Percentiles rank a stretch among this genome's conserved stretches.
Evolutionary conservation across 2,797 vertebrate species (phyloP).

Genomic region (Limosa lapponica): DNA sequence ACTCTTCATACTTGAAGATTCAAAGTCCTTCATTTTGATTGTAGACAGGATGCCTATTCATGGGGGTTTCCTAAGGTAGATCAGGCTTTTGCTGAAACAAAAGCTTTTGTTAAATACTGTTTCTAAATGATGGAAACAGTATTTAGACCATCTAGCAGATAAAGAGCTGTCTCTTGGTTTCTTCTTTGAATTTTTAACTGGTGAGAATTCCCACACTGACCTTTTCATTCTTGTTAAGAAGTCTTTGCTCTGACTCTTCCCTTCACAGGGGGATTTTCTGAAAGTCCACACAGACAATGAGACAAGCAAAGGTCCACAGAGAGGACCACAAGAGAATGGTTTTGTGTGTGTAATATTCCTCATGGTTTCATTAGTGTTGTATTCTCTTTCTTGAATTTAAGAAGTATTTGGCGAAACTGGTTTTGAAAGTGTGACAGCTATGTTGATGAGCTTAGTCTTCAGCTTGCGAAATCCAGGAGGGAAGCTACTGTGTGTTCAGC

Average conservation of each 20-base stretch:
- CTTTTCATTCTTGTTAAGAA: background rate
- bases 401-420: background rate
- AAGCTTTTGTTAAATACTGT: background rate
- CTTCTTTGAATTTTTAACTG: background rate
- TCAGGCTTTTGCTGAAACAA: background rate
- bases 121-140: background rate
- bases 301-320: background rate
- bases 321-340: background rate
- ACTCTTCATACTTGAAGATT: background rate
- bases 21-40: background rate
- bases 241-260: background rate
- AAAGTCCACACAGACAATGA: background rate
- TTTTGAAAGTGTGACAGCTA: background rate
- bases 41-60: background rate
- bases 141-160: background rate
- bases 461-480: background rate
- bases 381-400: background rate
- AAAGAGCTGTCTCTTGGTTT: background rate
- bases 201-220: background rate
- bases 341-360: background rate
- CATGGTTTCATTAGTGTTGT: background rate
- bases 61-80: background rate
- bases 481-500: background rate
- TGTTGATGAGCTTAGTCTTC: background rate
- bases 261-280: background rate